A percentile compares a stretch with the other conserved stretches of the same genome.
These are phyloP conservation scores for Atta colombica DNA, from an alignment of 1,140 invertebrate genomes.

Conservation along the genomic window DNA sequence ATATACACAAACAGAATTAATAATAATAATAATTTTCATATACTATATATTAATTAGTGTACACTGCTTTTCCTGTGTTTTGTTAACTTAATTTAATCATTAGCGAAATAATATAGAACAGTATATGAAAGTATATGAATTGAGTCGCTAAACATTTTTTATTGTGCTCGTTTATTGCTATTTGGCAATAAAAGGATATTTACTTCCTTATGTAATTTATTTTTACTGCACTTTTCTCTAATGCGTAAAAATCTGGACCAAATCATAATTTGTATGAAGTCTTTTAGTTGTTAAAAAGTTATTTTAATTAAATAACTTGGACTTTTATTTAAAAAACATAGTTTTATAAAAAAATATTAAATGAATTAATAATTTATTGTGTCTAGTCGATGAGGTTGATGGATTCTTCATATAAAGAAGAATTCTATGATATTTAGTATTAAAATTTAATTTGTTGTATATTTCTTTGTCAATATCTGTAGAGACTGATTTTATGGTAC, in stretches of 20 bases:
- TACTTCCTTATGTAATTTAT: slow-evolving; percentile 51
- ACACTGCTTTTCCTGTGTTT: slow-evolving; percentile 14
- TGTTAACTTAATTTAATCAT: slow-evolving; percentile 34
- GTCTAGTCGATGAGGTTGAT: slow-evolving; percentile 17
- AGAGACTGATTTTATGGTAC: slow-evolving; percentile 47
- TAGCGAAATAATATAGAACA: slow-evolving; percentile 36
- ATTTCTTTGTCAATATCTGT: slow-evolving; percentile 14
- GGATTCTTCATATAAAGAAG: slow-evolving; percentile 8
- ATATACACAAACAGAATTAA: not conserved
- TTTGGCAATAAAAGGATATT: slow-evolving; percentile 48
- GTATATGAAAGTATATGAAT: not conserved
- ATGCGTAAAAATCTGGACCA: slow-evolving; percentile 20
- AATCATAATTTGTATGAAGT: slow-evolving; percentile 20
- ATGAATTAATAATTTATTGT: slow-evolving; percentile 22
- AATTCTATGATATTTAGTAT: slow-evolving; percentile 34
- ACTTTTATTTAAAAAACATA: not conserved
- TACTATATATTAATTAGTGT: slow-evolving; percentile 30
- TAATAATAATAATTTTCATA: slow-evolving; percentile 27
- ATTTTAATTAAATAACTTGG: not conserved
- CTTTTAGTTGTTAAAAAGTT: slow-evolving; percentile 3
- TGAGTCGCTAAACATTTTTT: slow-evolving; percentile 28
- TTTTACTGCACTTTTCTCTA: slow-evolving; percentile 46
- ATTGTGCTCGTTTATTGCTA: slow-evolving; percentile 50
- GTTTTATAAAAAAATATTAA: not conserved
- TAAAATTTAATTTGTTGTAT: slow-evolving; percentile 24